Conservation (phyloP, 2,888 invertebrate species). For the Eupithecia tripunctaria region DNA sequence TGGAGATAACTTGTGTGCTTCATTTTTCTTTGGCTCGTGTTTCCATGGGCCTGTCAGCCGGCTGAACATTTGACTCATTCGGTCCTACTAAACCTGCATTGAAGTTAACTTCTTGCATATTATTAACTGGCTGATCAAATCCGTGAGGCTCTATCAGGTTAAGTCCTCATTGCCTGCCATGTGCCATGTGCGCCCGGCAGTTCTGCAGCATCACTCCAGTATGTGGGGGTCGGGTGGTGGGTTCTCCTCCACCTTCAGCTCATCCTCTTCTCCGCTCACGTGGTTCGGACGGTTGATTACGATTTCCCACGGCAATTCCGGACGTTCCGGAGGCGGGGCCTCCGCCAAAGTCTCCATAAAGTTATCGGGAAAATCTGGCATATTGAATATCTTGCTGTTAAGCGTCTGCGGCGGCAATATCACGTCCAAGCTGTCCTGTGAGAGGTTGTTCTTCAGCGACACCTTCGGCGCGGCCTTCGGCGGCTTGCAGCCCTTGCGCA, state of each 20-base stretch:
- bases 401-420: slow-evolving; percentile 43
- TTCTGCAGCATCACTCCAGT: slow-evolving; percentile 1
- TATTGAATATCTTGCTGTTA: slow-evolving; percentile 42
- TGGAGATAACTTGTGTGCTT: neutral
- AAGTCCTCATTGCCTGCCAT: neutral
- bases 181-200: slow-evolving; percentile 12
- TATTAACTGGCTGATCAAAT: slow-evolving; percentile 25
- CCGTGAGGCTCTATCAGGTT: slow-evolving; percentile 15
- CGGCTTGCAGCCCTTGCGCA: neutral
- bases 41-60: neutral
- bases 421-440: slow-evolving; percentile 29
- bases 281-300: slow-evolving; percentile 23
- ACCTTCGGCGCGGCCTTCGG: neutral
- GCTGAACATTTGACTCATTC: slow-evolving; percentile 21
- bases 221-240: neutral
- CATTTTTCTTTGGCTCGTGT: neutral
- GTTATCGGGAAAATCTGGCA: slow-evolving; percentile 45
- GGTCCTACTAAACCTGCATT: slow-evolving; percentile 13
- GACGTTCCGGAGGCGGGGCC: neutral
- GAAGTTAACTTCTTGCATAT: slow-evolving; percentile 21
- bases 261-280: neutral
- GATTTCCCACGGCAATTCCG: slow-evolving; percentile 15
- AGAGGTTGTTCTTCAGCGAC: slow-evolving; percentile 28
- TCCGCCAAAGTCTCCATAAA: slow-evolving; percentile 40
- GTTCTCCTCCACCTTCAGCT: slow-evolving; percentile 2